A percentile compares a stretch with the other conserved stretches of the same genome.
Conservation (phyloP, 2,888 invertebrate genomes). For the Belgica antarctica region DNA sequence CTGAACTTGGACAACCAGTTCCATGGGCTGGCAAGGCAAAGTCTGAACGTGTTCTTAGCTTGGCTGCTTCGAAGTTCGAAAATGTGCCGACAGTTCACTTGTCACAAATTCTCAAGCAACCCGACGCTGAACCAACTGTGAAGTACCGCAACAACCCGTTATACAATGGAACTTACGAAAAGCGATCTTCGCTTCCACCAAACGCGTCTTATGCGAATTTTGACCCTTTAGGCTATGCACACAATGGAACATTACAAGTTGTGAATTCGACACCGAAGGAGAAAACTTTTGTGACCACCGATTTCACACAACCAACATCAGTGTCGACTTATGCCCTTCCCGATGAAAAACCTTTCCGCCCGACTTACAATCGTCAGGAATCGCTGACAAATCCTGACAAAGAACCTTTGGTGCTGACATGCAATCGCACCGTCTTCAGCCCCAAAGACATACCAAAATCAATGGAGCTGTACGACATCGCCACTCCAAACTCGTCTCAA, state of each 20-base stretch:
- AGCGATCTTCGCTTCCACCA: constrained; percentile 53
- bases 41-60: constrained; percentile 57
- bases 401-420: constrained; percentile 52
- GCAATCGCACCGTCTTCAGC: constrained; percentile 50
- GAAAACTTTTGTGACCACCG: constrained; percentile 49
- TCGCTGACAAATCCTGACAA: constrained; percentile 53
- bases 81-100: constrained; percentile 46
- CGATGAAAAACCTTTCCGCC: constrained; percentile 45
- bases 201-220: constrained; percentile 30
- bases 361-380: constrained; percentile 28
- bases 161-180: constrained; percentile 41
- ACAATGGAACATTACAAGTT: neutral
- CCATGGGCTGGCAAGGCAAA: constrained; percentile 57
- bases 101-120: neutral
- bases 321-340: constrained; percentile 56
- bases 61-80: constrained; percentile 61
- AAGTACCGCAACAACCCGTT: constrained; percentile 38
- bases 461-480: neutral
- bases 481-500: constrained; percentile 22
- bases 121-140: neutral
- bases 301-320: constrained; percentile 56
- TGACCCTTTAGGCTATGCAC: neutral
- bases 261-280: neutral
- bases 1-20: constrained; percentile 45
- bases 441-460: constrained; percentile 45